Percentiles rank a stretch among this genome's conserved stretches.
Conservation (phyloP, 2,797 vertebrate genomes). For the Eremophila alpestris region DNA sequence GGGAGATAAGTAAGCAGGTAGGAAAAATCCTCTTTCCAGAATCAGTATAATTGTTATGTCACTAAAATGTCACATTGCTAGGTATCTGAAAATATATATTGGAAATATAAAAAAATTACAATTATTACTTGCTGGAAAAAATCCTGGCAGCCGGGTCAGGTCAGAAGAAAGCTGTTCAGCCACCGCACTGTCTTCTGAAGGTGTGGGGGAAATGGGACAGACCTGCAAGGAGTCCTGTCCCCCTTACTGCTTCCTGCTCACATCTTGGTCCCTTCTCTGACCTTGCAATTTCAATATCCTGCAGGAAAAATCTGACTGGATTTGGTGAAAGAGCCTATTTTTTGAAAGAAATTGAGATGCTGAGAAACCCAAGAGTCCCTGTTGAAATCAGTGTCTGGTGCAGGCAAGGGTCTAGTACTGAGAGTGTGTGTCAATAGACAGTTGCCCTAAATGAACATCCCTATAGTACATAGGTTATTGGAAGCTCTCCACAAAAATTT, state of each 20-base stretch:
- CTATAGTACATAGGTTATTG: background rate
- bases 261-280: background rate
- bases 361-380: background rate
- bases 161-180: background rate
- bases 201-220: background rate
- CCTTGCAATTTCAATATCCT: background rate
- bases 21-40: background rate
- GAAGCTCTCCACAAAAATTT: background rate
- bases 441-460: background rate
- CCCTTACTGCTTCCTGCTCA: background rate
- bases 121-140: background rate
- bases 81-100: background rate
- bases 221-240: background rate
- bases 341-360: background rate
- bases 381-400: rapidly evolving
- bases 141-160: background rate
- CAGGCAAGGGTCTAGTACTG: background rate
- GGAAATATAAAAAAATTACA: background rate
- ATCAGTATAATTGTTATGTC: background rate
- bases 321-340: background rate
- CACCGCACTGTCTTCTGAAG: background rate
- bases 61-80: background rate
- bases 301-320: background rate
- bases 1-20: background rate
- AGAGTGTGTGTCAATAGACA: background rate